Evolutionary conservation across 2,888 invertebrate genomes (phyloP).

Genomic region (Pheosia tremula): DNA sequence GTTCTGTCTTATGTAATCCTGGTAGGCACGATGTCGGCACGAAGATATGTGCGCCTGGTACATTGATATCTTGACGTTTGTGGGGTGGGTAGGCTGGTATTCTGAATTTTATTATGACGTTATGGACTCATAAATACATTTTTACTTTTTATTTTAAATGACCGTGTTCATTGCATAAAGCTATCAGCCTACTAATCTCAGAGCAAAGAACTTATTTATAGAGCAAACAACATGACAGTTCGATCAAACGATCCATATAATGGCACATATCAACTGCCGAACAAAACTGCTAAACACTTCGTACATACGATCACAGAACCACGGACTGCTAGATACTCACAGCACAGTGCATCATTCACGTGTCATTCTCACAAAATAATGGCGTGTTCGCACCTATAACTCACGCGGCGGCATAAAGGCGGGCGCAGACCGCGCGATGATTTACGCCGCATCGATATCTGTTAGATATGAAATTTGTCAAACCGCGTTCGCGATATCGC

Average conservation of each 20-base stretch:
- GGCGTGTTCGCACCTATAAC: constrained; percentile 58
- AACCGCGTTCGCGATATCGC: constrained; percentile 51
- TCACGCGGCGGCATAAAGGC: constrained; percentile 51
- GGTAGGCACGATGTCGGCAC: constrained; percentile 45
- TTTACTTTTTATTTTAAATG: no score
- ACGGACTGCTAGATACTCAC: not conserved
- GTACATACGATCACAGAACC: no score
- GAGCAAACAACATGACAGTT: no score
- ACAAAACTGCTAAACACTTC: not conserved
- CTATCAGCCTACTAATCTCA: no score
- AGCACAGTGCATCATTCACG: constrained; percentile 38
- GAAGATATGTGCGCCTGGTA: constrained; percentile 29
- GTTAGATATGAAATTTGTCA: constrained; percentile 81
- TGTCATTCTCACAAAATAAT: constrained; percentile 51
- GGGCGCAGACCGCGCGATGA: constrained; percentile 59
- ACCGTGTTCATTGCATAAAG: no score
- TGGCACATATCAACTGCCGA: not conserved
- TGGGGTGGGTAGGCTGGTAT: not conserved
- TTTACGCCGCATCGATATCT: constrained; percentile 77
- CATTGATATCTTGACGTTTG: constrained; percentile 10
- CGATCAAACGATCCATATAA: no score
- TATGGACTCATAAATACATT: not conserved
- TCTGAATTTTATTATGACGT: not conserved
- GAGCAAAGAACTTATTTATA: no score
- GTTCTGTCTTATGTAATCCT: constrained; percentile 57